Base-by-base conservation (phyloP, 2,888 invertebrate genomes). In the Drosophila birchii region DNA sequence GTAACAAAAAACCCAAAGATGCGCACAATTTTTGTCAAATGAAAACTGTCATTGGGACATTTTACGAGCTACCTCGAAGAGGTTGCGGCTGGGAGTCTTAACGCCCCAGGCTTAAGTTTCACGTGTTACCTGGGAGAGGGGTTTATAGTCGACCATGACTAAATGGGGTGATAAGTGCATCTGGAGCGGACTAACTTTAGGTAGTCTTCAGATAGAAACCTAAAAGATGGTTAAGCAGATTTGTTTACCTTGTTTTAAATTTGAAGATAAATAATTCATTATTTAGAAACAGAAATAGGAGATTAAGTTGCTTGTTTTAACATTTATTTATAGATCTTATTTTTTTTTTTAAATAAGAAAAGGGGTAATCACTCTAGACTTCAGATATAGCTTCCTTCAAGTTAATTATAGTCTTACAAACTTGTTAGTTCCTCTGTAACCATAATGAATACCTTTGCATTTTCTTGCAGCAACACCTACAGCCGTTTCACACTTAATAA, bases 11-110 rank as follows among this genome's bases (percentile, higher is more conserved):
- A 79, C 80, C 79, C 70, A 82, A 75, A 66, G 66, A 72, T 72
- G 54, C 66, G 78, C 78, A 79, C 76, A 78, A 82, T 76, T 80
- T 81, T 89, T 86, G 86, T 88, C 86, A 88, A 86, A 88, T 79
- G 82, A 62, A 86, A 87, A 87, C 69, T 78, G 80, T 85, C 75
- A 75, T 68, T 76, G 63, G 54, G 49, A 55, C 34, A 34, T 51
- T 75, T 75, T 54, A 58, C 41, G 64, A 58, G 69, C 58, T 54
- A 38, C 47, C 78, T 83, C 68, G 75, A 64, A 67, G 12, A 49
- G 51, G 43, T 63, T 83, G 83, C 59, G 84, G 88, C 80, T 76
- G 68, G 66, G 45, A 23, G 34, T 60, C 72, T 81, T 86, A 78
- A 83, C 83, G 84, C 83, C 81, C 72, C 41, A 26, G 58, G 43